A percentile compares a stretch with the other conserved stretches of the same genome.
These are phyloP conservation scores for Ciconia stormi DNA, from an alignment of 2,113 vertebrate species.

Conservation along the genomic window DNA sequence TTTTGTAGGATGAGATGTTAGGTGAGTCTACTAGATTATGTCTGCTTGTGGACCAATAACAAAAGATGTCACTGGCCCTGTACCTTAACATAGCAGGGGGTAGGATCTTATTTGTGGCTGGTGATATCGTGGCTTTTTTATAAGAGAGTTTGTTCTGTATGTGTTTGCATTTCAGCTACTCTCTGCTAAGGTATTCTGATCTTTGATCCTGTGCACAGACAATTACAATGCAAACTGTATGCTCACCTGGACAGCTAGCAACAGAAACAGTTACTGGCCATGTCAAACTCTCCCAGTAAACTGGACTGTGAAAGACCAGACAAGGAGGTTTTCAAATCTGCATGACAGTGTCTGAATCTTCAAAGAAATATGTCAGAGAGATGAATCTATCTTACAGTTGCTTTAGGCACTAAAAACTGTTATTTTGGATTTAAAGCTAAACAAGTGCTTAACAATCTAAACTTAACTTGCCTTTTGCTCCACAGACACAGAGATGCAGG, in stretches of 20 bases:
- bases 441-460: background rate
- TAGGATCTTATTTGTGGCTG: background rate
- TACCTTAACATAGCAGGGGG: accelerated
- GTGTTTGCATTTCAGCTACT: background rate
- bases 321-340: background rate
- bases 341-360: background rate
- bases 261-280: background rate
- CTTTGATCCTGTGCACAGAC: background rate
- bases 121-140: accelerated
- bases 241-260: background rate
- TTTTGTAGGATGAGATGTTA: background rate
- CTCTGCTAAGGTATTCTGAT: background rate
- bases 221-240: background rate
- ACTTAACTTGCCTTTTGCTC: background rate
- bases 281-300: background rate
- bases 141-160: background rate
- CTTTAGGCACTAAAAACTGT: background rate
- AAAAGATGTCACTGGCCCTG: background rate
- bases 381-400: background rate
- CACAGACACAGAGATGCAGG: background rate
- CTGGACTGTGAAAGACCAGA: background rate
- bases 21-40: background rate
- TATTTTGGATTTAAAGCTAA: background rate
- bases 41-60: background rate
- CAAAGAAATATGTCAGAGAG: background rate